A percentile compares a stretch with the other conserved stretches of the same genome.
Evolutionary conservation across 1,140 invertebrate species (phyloP).

Genomic region (Trichomalopsis sarcophagae): DNA sequence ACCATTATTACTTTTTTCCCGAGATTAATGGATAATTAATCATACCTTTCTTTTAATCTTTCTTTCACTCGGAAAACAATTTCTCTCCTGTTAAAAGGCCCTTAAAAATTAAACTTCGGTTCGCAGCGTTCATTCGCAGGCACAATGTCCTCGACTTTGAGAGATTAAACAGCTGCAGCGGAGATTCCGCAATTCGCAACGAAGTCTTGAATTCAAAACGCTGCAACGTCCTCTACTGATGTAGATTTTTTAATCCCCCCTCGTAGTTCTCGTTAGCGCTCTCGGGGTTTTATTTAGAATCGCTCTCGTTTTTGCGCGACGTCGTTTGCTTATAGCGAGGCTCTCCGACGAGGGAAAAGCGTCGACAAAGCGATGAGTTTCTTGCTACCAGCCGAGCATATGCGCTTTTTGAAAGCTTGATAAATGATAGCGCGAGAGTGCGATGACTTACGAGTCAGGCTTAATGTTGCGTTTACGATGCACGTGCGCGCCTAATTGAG

Average conservation of each 20-base stretch:
- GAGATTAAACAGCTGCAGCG: not conserved
- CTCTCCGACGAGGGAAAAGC: not conserved
- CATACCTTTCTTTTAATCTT: no score
- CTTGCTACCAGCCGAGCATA: not conserved
- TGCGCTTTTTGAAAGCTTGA: not conserved
- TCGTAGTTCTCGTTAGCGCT: not conserved
- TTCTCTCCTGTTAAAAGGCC: no score
- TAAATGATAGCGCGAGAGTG: slow-evolving; percentile 9
- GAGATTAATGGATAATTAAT: no score
- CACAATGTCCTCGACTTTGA: not conserved
- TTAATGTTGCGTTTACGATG: no score
- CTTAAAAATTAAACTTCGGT: no score
- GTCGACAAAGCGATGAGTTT: slow-evolving; percentile 18
- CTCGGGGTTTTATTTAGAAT: not conserved
- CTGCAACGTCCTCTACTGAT: not conserved
- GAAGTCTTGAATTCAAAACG: not conserved
- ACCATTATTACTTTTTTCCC: no score
- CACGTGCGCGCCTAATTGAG: no score
- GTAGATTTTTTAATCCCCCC: not conserved
- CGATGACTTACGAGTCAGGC: slow-evolving; percentile 1
- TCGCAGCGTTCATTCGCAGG: not conserved
- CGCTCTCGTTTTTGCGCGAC: not conserved
- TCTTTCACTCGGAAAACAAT: no score
- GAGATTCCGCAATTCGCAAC: not conserved
- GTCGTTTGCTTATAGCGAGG: not conserved